These are phyloP conservation scores for Diarsia dahlii DNA, from an alignment of 2,888 invertebrate genomes.

Conservation along the genomic window DNA sequence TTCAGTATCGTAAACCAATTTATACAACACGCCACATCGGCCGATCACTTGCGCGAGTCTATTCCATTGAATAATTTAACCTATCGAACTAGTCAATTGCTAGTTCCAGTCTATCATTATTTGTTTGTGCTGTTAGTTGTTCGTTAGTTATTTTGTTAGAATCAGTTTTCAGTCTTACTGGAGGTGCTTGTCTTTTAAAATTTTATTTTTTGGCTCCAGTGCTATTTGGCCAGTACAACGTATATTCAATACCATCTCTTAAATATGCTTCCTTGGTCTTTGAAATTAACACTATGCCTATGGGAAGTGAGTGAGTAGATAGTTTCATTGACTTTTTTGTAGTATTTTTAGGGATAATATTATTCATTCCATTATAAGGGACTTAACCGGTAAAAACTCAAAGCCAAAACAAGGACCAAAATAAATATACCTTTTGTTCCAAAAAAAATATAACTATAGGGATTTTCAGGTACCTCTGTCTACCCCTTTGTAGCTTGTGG, in stretches of 20 bases:
- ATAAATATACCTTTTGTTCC: too few species aligned
- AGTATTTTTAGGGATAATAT: not conserved
- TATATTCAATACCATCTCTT: not conserved
- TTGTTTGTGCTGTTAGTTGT: not conserved
- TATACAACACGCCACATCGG: constrained; percentile 14
- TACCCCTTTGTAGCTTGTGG: not conserved
- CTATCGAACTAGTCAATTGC: constrained; percentile 1
- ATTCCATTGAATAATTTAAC: constrained; percentile 40
- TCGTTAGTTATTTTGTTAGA: not conserved
- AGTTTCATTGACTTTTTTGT: not conserved
- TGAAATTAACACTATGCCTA: not conserved
- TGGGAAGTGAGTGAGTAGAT: too few species aligned
- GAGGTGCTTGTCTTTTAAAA: not conserved
- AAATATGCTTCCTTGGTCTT: not conserved
- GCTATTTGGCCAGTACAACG: not conserved
- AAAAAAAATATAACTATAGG: not conserved
- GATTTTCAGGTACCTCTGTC: not conserved
- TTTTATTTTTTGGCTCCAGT: not conserved
- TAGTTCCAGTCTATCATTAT: constrained; percentile 1
- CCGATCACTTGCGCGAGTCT: constrained; percentile 14
- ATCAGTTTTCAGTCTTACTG: not conserved
- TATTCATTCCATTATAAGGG: not conserved
- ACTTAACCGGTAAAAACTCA: not conserved
- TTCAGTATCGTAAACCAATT: constrained; percentile 23
- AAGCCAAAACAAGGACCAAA: not conserved